These are phyloP conservation scores for Sebastes alutus DNA, from an alignment of 2,797 vertebrate genomes.

Conservation along the genomic window DNA sequence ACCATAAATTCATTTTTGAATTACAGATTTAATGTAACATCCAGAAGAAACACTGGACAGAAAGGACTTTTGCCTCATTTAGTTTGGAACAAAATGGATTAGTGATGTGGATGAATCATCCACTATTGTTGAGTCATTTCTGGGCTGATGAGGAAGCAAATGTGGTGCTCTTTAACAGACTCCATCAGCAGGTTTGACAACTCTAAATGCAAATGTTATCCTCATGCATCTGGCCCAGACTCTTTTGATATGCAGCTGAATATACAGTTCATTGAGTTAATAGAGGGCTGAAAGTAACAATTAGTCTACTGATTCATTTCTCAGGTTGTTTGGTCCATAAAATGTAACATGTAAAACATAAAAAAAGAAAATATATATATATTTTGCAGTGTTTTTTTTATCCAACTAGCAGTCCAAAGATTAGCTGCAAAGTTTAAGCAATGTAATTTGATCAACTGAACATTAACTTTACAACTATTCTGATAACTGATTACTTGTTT, in stretches of 20 bases:
- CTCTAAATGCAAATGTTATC: not conserved
- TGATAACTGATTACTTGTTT: not conserved
- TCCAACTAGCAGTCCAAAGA: not conserved
- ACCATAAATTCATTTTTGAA: not conserved
- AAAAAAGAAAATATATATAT: not conserved
- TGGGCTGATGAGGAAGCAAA: not conserved
- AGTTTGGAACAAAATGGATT: not conserved
- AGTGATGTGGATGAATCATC: slow-evolving; percentile 23
- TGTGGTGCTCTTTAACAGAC: not conserved
- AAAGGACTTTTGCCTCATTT: not conserved
- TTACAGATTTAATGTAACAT: not conserved
- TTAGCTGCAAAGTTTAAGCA: not conserved
- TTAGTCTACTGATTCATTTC: not conserved
- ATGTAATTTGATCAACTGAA: not conserved
- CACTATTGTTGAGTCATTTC: slow-evolving; percentile 12
- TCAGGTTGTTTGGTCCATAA: not conserved
- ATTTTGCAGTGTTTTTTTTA: not conserved
- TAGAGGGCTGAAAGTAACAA: not conserved
- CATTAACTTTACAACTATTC: not conserved
- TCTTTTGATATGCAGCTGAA: not conserved
- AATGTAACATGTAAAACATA: not conserved
- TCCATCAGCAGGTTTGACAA: not conserved
- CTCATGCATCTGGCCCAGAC: too few relatives aligned
- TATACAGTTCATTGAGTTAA: not conserved
- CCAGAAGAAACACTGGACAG: not conserved